These are phyloP conservation scores for Mesocricetus auratus DNA, from an alignment of 2,113 vertebrate genomes.

Conservation along the genomic window DNA sequence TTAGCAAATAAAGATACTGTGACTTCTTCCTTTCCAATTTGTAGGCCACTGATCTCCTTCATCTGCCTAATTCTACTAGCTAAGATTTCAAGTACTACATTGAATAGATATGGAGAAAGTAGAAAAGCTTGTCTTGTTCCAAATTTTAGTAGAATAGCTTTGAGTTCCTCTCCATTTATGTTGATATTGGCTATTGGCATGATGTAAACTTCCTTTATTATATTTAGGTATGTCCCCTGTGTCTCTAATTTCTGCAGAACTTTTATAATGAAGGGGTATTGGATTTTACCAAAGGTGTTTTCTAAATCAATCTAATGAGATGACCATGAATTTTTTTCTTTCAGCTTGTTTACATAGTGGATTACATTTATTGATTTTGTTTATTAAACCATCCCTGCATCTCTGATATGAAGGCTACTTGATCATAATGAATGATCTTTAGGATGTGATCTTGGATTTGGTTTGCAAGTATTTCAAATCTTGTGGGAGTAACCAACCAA, in stretches of 20 bases:
- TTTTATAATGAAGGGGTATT: background rate
- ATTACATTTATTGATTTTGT: background rate
- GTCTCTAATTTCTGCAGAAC: background rate
- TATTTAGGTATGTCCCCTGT: background rate
- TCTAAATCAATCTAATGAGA: background rate
- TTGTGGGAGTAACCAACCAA: background rate
- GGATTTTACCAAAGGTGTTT: background rate
- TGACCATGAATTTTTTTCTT: background rate
- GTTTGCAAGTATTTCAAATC: background rate
- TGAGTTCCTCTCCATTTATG: background rate
- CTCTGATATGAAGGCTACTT: background rate
- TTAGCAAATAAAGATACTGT: background rate
- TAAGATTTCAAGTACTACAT: background rate
- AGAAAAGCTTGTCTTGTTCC: background rate
- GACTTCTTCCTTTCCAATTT: background rate
- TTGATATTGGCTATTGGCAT: background rate
- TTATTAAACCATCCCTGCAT: background rate
- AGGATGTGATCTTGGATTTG: background rate
- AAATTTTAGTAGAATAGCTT: background rate
- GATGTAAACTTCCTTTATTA: background rate
- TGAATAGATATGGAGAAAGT: background rate
- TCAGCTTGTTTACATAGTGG: background rate
- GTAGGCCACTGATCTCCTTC: background rate
- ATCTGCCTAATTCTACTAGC: background rate
- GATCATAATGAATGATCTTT: background rate